phyloP scores from a whole-genome alignment of 2,888 invertebrate genomes.

The Pyrgus malvae region DNA sequence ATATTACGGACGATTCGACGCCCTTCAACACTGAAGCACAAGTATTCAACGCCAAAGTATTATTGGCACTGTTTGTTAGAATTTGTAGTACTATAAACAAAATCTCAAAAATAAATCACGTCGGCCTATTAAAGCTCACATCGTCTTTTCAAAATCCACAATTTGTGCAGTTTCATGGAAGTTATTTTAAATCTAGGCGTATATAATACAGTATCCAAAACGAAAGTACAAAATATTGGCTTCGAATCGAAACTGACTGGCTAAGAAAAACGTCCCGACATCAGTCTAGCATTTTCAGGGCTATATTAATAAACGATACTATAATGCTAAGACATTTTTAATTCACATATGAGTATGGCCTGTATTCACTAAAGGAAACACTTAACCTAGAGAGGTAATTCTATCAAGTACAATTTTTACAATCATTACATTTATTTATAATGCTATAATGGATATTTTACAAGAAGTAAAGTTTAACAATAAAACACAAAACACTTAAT shows the following conservation, averaged over 20 bases:
- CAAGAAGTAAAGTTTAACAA: constrained; percentile 57
- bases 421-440: constrained; percentile 60
- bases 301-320: constrained; percentile 49
- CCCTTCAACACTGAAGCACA: constrained; percentile 46
- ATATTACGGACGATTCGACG: constrained; percentile 11
- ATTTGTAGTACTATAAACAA: constrained; percentile 41
- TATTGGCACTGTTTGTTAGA: constrained; percentile 49
- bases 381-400: constrained; percentile 62
- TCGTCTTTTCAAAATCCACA: constrained; percentile 44
- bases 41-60: constrained; percentile 38
- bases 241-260: constrained; percentile 40
- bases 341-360: constrained; percentile 75
- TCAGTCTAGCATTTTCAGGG: constrained; percentile 65
- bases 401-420: constrained; percentile 64
- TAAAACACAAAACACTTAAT: constrained; percentile 39
- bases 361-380: constrained; percentile 68
- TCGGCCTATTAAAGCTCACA: constrained; percentile 50
- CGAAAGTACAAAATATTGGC: constrained; percentile 48
- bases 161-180: constrained; percentile 76
- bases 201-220: constrained; percentile 52
- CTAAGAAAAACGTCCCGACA: constrained; percentile 39
- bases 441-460: constrained; percentile 53
- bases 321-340: constrained; percentile 62
- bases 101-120: constrained; percentile 61
- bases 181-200: constrained; percentile 54